phyloP scores from a whole-genome alignment of 2,797 vertebrate genomes.

The Schizothorax lantsangensis region DNA sequence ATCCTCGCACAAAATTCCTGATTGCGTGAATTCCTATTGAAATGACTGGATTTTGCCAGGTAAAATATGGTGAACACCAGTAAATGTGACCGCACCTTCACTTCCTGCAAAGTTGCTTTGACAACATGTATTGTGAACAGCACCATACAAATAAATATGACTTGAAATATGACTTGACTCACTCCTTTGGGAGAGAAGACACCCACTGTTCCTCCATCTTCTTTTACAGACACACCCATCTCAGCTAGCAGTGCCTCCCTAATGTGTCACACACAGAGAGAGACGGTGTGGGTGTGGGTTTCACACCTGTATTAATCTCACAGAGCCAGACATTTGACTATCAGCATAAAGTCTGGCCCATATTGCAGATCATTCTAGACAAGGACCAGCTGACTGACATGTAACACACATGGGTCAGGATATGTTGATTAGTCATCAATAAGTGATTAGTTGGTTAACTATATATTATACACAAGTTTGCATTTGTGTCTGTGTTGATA shows the following conservation, averaged over 20 bases:
- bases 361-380: neutral
- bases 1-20: neutral
- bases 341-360: neutral
- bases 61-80: neutral
- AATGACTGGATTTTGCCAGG: neutral
- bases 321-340: neutral
- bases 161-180: slow-evolving; percentile 41
- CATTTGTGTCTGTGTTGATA: too few species aligned
- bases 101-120: neutral
- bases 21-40: neutral
- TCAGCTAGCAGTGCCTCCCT: slow-evolving; percentile 80
- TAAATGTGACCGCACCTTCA: neutral
- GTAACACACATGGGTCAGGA: neutral
- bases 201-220: slow-evolving; percentile 80
- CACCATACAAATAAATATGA: neutral
- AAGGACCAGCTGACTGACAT: neutral
- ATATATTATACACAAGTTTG: too few species aligned
- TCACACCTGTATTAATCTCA: neutral
- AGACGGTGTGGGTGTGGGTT: slow-evolving; percentile 58
- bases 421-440: neutral
- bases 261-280: slow-evolving; percentile 37
- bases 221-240: slow-evolving; percentile 80
- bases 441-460: neutral
- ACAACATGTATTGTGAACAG: neutral
- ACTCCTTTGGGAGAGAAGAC: slow-evolving; percentile 83